A percentile compares a stretch with the other conserved stretches of the same genome.
phyloP scores from a whole-genome alignment of 35 echinoderm and acorn worm species.

The Acanthaster planci region DNA sequence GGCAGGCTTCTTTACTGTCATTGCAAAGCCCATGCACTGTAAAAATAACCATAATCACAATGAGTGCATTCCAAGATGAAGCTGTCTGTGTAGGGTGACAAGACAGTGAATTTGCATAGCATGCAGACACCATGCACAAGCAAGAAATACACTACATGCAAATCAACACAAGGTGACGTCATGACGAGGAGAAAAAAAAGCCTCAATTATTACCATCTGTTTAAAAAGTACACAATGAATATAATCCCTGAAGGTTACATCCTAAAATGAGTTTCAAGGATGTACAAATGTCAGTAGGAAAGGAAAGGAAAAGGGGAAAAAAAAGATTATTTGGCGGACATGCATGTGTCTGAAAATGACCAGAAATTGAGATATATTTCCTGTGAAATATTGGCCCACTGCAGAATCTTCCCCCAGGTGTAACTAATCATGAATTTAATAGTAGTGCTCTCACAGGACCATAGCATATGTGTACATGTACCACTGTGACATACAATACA shows the following conservation, averaged over 20 bases:
- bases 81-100: not conserved
- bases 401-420: no score
- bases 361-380: no score
- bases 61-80: not conserved
- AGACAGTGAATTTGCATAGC: not conserved
- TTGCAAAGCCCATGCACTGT: no score
- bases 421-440: no score
- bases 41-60: not conserved
- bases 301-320: not conserved
- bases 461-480: no score
- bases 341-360: no score
- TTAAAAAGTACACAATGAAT: not conserved
- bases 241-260: not conserved
- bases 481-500: no score
- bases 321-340: not conserved
- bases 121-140: not conserved
- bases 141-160: not conserved
- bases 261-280: not conserved
- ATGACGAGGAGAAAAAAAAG: not conserved
- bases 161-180: no score
- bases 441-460: no score
- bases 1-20: no score
- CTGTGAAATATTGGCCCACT: no score
- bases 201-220: not conserved
- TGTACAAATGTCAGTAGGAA: not conserved